Evolutionary conservation across 2,113 vertebrate species (phyloP), one percentile per base, ranked within the genome.

Genomic region (Chionodraco myersi): DNA sequence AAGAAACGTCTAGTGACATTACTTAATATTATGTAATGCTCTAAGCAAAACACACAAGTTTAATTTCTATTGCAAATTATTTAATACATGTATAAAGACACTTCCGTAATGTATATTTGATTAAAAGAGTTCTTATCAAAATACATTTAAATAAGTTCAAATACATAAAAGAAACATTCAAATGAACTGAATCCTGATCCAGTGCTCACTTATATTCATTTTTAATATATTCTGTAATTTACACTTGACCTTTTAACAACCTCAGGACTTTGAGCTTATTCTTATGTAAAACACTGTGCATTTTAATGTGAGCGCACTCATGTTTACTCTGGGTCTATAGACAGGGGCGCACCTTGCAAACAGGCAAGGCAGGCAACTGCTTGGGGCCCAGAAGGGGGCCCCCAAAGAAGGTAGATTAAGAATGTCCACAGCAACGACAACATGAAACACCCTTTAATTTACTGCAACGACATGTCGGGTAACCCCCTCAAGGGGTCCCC

Each of bases 291-390:
- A 57, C 49, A 21, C 30, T 72, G 77, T 72, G 77, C 61, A 80
- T 86, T 81, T 84, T 75, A 77, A 91, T 83, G 53, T 63, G 59
- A 75, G 62, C 6, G 0, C 61, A 10, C 71, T 54, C 44, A 64
- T 84, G 75, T 75, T 86, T 73, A 36, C 77, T 87, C 8, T 59
- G 58, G 54, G 76, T 89, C 60, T 23, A 26, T 26, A 64, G 77
- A 77, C 78, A 26, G 26, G 26, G 26, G 2, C 26, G 2, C 26
- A 26, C 26, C 26, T 26, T 26, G 26, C 26, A 2, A 26, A 26
- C 26, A 26, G 26, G 26, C 26, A 26, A 26, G 26, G 26, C 26
- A 0, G 2, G 26, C 26, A 26, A 26, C 26, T 26, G 26, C 26
- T 26, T 26, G 26, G 26, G 26, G 26, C 26, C 26, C 26, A 21